Evolutionary conservation across 1,140 invertebrate species (phyloP).

Genomic region (Lanistes nyassanus): DNA sequence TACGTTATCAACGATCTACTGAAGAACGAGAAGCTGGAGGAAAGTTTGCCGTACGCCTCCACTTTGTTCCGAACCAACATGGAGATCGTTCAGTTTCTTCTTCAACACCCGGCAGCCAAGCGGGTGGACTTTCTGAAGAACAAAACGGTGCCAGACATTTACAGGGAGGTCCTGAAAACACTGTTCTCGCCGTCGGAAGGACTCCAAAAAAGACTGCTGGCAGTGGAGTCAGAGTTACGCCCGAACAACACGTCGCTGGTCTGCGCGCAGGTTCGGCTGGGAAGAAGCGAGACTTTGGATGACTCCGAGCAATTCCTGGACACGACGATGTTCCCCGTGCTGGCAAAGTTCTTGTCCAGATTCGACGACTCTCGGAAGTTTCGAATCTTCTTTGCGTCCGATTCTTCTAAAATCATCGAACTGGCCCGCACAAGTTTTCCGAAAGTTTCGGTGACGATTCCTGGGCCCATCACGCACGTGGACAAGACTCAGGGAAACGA

Average conservation of each 20-base stretch:
- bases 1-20: conserved; percentile 12
- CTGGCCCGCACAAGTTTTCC: conserved; percentile 20
- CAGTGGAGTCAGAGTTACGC: neutral
- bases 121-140: neutral
- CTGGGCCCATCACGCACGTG: conserved; percentile 32
- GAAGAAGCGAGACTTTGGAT: conserved; percentile 23
- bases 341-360: conserved; percentile 21
- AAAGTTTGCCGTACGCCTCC: conserved; percentile 11
- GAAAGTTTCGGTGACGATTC: conserved; percentile 7
- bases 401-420: conserved; percentile 25
- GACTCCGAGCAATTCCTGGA: conserved; percentile 9
- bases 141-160: conserved; percentile 5
- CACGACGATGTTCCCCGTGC: neutral
- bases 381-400: conserved; percentile 34
- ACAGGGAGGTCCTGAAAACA: neutral
- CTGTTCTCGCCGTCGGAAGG: conserved; percentile 1
- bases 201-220: neutral
- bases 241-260: conserved; percentile 14
- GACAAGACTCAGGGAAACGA: conserved; percentile 17
- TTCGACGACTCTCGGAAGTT: conserved; percentile 16
- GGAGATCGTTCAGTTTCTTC: conserved; percentile 24
- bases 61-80: conserved; percentile 17
- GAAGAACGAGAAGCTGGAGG: conserved; percentile 1
- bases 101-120: conserved; percentile 10
- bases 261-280: conserved; percentile 37